These are phyloP conservation scores for Drosophila erecta DNA, from an alignment of 1,140 invertebrate species.

Conservation along the genomic window DNA sequence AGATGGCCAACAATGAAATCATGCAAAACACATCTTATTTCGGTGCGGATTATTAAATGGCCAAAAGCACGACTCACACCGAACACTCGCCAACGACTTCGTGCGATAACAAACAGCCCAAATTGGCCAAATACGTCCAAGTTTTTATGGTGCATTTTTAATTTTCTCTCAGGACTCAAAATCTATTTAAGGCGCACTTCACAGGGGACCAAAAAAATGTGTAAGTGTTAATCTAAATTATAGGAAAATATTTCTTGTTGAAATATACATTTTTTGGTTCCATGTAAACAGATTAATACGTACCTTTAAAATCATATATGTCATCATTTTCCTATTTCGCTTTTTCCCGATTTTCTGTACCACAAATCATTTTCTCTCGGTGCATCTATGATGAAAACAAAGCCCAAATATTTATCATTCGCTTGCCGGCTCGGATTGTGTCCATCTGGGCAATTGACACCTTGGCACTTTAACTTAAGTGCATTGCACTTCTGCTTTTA, in stretches of 20 bases:
- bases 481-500: conserved; percentile 27
- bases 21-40: conserved; percentile 69
- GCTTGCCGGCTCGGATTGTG: conserved; percentile 20
- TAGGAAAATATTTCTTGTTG: too few relatives aligned
- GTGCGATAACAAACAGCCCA: conserved; percentile 8
- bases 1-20: conserved; percentile 68
- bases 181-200: not conserved
- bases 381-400: not conserved
- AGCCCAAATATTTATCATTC: conserved; percentile 46
- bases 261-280: too few relatives aligned
- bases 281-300: too few relatives aligned
- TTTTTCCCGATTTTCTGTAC: too few relatives aligned
- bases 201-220: not conserved
- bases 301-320: too few relatives aligned
- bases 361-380: not conserved
- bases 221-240: not conserved
- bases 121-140: not conserved
- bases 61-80: conserved; percentile 13
- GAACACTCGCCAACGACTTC: too few relatives aligned
- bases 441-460: conserved; percentile 53
- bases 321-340: too few relatives aligned
- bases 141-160: conserved; percentile 29
- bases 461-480: conserved; percentile 23
- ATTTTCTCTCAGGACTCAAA: conserved; percentile 14
- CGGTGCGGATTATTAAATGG: conserved; percentile 59